These are phyloP conservation scores for Trichogramma evanescens DNA, from an alignment of 2,888 invertebrate genomes.

Conservation along the genomic window DNA sequence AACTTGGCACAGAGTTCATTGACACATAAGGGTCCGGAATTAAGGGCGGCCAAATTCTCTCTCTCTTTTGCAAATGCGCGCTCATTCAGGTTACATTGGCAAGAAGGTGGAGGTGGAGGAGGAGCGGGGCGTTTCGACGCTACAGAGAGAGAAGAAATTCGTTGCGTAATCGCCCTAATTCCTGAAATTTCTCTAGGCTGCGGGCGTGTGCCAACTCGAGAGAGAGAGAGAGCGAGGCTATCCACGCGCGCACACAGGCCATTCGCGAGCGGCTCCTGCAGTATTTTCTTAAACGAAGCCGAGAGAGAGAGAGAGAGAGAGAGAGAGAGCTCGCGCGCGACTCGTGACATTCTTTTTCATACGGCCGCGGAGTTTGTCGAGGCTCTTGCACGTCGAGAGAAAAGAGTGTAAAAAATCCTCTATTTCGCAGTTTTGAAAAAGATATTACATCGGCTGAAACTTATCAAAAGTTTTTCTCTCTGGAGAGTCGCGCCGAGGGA, in stretches of 20 bases:
- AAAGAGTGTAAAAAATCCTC: no score
- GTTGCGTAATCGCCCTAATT: slow-evolving; percentile 20
- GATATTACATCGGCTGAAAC: no score
- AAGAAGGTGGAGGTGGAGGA: neutral
- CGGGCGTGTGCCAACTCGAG: slow-evolving; percentile 16
- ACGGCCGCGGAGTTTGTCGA: no score
- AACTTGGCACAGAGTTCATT: slow-evolving; percentile 7
- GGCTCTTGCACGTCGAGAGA: no score
- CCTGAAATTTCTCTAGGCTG: slow-evolving; percentile 19
- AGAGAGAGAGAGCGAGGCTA: neutral
- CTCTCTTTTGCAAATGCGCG: neutral
- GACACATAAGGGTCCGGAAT: slow-evolving; percentile 15
- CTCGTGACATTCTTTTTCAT: no score
- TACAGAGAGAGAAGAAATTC: slow-evolving; percentile 7
- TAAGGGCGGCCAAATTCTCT: slow-evolving; percentile 8
- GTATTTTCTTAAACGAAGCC: neutral
- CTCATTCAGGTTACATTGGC: slow-evolving; percentile 9
- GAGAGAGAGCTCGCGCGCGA: neutral
- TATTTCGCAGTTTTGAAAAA: no score
- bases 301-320: neutral
- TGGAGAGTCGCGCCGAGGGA: no score
- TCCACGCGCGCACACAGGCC: neutral
- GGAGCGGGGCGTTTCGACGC: slow-evolving; percentile 1
- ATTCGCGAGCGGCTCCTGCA: neutral
- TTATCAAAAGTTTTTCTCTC: no score